phyloP scores from a whole-genome alignment of 1,140 invertebrate species.

The Saccostrea cuccullata region DNA sequence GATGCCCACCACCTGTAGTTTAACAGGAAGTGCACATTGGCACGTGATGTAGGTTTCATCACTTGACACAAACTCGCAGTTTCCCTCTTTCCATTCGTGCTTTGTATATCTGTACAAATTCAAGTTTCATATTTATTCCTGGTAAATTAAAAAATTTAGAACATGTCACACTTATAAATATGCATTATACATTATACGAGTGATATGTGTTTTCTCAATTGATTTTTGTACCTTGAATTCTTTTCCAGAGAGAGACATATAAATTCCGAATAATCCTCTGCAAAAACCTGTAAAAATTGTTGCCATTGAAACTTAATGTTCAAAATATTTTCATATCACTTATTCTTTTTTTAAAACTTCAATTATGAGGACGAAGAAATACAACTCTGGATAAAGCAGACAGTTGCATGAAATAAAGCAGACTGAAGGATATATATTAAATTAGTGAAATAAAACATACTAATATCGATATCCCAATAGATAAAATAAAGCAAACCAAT shows the following conservation, averaged over 20 bases:
- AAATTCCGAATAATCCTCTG: background rate
- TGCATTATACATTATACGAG: background rate
- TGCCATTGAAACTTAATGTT: background rate
- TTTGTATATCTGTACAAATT: background rate
- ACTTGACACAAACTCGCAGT: background rate
- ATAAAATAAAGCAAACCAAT: no score
- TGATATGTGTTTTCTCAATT: background rate
- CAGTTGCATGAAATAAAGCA: no score
- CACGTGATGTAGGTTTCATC: background rate
- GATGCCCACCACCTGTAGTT: slow-evolving; percentile 8
- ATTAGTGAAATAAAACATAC: no score
- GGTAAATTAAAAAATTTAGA: no score
- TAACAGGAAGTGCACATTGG: slow-evolving; percentile 24
- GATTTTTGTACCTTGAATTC: background rate
- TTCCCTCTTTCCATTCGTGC: background rate
- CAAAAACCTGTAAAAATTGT: background rate
- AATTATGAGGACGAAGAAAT: no score
- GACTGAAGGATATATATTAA: no score
- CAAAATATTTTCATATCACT: background rate
- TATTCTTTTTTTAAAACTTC: no score
- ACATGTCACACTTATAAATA: background rate
- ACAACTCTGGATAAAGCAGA: no score
- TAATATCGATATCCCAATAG: no score
- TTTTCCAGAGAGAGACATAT: background rate
- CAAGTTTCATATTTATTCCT: background rate